Evolutionary conservation across 2,113 vertebrate genomes (phyloP), one percentile per base, ranked within the genome.

Genomic region (Equus przewalskii): DNA sequence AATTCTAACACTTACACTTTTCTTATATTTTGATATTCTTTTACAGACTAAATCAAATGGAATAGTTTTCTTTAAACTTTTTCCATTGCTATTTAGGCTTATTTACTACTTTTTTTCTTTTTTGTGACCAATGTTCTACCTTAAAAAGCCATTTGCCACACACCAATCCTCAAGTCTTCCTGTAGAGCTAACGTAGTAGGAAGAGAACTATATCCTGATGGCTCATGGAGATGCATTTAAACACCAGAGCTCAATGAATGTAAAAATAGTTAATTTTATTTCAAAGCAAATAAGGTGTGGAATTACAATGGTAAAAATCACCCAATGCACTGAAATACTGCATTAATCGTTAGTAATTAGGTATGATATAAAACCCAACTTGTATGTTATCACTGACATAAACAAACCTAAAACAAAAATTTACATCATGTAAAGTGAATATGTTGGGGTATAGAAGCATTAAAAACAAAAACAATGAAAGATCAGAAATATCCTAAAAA

Each of bases 31-130:
- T 36, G 2, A 89, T 78, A 79, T 54, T 51, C 1, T 56, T 44
- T 87, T 81, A 79, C 0, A 62, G 28, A n/a, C 4, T 62, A 88
- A 92, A 51, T 82, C 12, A 97, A 90, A 92, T 83, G 33, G 22
- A 70, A 89, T 49, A 3, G 18, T 5, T 28, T 91, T 54, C 30
- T 49, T 18, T 41, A 75, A 76, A 24, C 3, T 51, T 19, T 72
- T 95, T 97, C 41, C 28, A 62, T 18, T 85, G 24, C 70, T 65
- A 80, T 49, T 97, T 73, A 94, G 44, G 22, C 12, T 91, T 96
- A 70, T 11, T 7, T 81, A 60, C 2, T 2, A 24, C 8, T 12
- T 26, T 41, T n/a, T 36, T 15, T 72, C 89, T 70, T 6, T 95
- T 90, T 49, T 26, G 8, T 41, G 36, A 41, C 26, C 5, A 56